Conservation (phyloP, 2,888 invertebrate species). For the Lydus trimaculatus region DNA sequence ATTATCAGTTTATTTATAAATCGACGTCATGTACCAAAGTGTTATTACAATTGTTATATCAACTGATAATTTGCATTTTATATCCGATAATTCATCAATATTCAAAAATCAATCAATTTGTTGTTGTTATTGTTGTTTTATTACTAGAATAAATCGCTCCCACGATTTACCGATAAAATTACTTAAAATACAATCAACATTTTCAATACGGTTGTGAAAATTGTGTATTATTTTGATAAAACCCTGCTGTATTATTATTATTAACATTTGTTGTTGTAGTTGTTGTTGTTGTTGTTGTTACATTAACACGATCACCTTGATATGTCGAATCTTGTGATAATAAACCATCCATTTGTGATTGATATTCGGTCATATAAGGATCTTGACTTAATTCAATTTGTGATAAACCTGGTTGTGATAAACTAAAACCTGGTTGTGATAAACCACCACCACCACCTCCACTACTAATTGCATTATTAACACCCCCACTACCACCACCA, state of each 20-base stretch:
- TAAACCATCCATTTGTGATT: constrained; percentile 94
- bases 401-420: constrained; percentile 73
- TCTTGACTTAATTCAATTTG: constrained; percentile 83
- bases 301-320: constrained; percentile 62
- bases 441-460: constrained; percentile 57
- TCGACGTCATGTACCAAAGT: constrained; percentile 47
- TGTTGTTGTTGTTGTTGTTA: too few relatives aligned
- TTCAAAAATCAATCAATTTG: constrained; percentile 49
- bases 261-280: too few relatives aligned
- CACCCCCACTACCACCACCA: neutral
- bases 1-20: constrained; percentile 11
- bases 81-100: constrained; percentile 22
- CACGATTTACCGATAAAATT: constrained; percentile 50
- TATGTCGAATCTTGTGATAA: constrained; percentile 81
- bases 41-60: constrained; percentile 52
- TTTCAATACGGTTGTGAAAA: constrained; percentile 74
- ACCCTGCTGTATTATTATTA: constrained; percentile 54
- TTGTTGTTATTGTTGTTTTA: neutral
- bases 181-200: neutral
- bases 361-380: constrained; percentile 84
- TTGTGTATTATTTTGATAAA: constrained; percentile 69
- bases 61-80: constrained; percentile 47
- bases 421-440: constrained; percentile 71
- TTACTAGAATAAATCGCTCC: constrained; percentile 49
- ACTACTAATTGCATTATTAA: neutral